These are phyloP conservation scores for Lasioglossum zephyrum DNA, from an alignment of 2,888 invertebrate species.

Conservation along the genomic window DNA sequence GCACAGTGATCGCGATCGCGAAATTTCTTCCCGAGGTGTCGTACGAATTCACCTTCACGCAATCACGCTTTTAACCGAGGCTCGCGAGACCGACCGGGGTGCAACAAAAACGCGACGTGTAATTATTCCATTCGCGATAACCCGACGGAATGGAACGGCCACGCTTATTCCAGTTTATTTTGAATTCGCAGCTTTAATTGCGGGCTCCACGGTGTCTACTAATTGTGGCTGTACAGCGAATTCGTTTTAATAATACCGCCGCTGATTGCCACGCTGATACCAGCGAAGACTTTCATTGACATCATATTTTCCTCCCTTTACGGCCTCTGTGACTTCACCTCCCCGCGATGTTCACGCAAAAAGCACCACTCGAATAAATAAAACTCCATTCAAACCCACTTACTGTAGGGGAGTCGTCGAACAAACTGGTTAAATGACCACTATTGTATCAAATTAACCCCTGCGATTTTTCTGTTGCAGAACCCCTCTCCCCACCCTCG, in stretches of 20 bases:
- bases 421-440: background rate
- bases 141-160: conserved; percentile 43
- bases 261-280: conserved; percentile 45
- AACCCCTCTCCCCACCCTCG: background rate
- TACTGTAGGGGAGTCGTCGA: background rate
- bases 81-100: background rate
- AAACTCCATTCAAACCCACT: background rate
- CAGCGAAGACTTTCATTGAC: conserved; percentile 36
- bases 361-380: background rate
- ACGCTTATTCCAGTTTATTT: conserved; percentile 36
- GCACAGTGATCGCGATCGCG: conserved; percentile 12
- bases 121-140: conserved; percentile 53
- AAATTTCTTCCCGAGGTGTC: conserved; percentile 26
- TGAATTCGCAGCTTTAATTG: conserved; percentile 45
- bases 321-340: background rate
- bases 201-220: conserved; percentile 33
- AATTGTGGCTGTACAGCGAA: conserved; percentile 36
- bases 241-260: conserved; percentile 53
- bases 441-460: background rate
- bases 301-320: background rate
- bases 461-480: background rate
- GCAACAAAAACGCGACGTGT: conserved; percentile 40
- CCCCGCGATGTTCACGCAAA: background rate
- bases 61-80: conserved; percentile 8
- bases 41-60: conserved; percentile 22